Base-by-base conservation (phyloP, 2,797 vertebrate genomes). In the Pitangus sulphuratus region DNA sequence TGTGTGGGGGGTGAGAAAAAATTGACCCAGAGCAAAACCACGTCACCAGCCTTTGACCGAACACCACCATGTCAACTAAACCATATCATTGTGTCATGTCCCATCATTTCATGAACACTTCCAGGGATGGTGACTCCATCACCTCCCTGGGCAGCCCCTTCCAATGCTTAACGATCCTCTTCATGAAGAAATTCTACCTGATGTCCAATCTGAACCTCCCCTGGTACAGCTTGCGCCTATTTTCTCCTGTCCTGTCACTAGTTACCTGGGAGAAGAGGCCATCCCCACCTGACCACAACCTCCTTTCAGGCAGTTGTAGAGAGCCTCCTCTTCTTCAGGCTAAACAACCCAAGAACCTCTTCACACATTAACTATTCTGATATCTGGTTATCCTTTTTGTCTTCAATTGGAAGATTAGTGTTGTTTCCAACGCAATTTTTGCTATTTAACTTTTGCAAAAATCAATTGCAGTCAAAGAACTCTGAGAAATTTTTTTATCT, bases 281-380 rank as follows among this genome's bases (percentile, higher is more conserved):
- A 9, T 1, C 4, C 42, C 6, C 15, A n/a, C 19, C 16, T 13
- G 42, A 13, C 24, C 33, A 20, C 24, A 30, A 0, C 5, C 5
- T 61, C 42, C 56, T 33, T 50, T 44, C 28, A 30, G 20, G 19
- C 8, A 37, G 19, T 7, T 62, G 2, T 39, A 44, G 28, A 44
- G 24, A 62, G 16, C 9, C 11, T 50, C n/a, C n/a, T 31, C 25
- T 81, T 68, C 33, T 61, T 50, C 44, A 30, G 44, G n/a, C 16
- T 64, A 22, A 64, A 62, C 28, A 57, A 8, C n/a, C 28, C 50
- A 56, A 60, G 25, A 8, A 51, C 28, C 28, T 87, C 19, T 37
- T 85, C 47, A 82, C 66, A 65, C 2, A 3, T 39, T 40, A 47
- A 33, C 10, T 66, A 12, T 69, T 40, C 7, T 2, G 22, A 20